phyloP scores from a whole-genome alignment of 2,113 vertebrate species.

The Nymphicus hollandicus region DNA sequence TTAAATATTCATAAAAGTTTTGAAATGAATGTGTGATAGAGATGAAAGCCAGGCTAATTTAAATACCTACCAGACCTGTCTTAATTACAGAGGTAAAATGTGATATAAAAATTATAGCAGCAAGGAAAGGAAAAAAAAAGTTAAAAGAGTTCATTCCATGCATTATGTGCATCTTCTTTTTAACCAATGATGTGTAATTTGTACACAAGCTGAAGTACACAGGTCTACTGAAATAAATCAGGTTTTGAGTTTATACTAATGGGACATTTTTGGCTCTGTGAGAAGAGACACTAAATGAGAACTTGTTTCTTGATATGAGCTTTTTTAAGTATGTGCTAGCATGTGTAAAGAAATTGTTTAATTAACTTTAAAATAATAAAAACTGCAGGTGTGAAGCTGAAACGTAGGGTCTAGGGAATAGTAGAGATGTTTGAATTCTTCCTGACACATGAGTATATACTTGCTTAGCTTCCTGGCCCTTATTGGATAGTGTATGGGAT shows the following conservation, averaged over 20 bases:
- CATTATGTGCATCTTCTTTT: constrained; percentile 55
- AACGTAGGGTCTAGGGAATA: neutral
- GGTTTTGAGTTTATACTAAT: neutral
- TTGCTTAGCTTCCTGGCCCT: neutral
- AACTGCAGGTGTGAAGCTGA: neutral
- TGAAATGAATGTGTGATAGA: constrained; percentile 83
- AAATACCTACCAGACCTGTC: constrained; percentile 83
- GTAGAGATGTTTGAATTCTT: neutral
- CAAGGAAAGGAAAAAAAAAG: constrained; percentile 50
- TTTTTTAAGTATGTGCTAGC: neutral
- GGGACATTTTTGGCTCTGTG: neutral
- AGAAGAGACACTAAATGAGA: neutral
- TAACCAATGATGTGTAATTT: constrained; percentile 5
- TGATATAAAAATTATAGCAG: constrained; percentile 82
- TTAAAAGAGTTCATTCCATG: constrained; percentile 69
- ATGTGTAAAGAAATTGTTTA: neutral
- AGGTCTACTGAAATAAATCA: neutral
- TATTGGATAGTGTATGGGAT: neutral
- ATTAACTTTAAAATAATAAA: neutral
- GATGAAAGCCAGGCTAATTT: constrained; percentile 83
- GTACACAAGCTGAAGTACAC: neutral
- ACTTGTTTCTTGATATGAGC: neutral
- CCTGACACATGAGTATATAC: neutral
- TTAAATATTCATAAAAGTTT: constrained; percentile 88
- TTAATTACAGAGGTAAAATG: constrained; percentile 85